These are phyloP conservation scores for Leptocoma aspasia DNA, from an alignment of 2,113 vertebrate genomes.

Conservation along the genomic window DNA sequence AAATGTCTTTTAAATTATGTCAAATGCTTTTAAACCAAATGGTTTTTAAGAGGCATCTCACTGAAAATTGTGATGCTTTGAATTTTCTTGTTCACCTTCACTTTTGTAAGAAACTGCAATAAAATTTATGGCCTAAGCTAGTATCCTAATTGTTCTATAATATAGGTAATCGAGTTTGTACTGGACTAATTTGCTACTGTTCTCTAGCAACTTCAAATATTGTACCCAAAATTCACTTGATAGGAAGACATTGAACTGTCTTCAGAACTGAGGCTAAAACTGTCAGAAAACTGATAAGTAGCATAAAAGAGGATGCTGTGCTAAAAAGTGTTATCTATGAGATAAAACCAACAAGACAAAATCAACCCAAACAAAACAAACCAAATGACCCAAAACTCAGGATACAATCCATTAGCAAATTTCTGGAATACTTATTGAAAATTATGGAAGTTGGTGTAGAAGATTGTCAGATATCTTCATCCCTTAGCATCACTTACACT, in stretches of 20 bases:
- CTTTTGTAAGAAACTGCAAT: neutral
- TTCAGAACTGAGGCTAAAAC: neutral
- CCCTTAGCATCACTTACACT: neutral
- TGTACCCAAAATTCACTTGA: neutral
- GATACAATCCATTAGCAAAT: neutral
- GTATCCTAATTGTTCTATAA: neutral
- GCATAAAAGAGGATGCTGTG: neutral
- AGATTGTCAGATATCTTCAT: neutral
- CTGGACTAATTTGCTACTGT: neutral
- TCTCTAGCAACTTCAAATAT: neutral
- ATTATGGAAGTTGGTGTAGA: neutral
- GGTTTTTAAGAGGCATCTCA: neutral
- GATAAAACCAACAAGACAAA: neutral
- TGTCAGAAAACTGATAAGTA: neutral
- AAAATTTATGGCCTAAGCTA: neutral
- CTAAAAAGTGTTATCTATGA: neutral
- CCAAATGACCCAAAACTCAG: neutral
- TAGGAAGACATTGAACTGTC: neutral
- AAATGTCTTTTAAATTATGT: slow-evolving; percentile 1
- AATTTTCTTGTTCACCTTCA: neutral
- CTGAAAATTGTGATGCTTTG: neutral
- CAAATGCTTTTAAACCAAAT: slow-evolving; percentile 1
- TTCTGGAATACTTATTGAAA: neutral
- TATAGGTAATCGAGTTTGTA: neutral
- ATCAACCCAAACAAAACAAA: neutral